Conservation (phyloP, 2,113 vertebrate species). For the Oncorhynchus tshawytscha region DNA sequence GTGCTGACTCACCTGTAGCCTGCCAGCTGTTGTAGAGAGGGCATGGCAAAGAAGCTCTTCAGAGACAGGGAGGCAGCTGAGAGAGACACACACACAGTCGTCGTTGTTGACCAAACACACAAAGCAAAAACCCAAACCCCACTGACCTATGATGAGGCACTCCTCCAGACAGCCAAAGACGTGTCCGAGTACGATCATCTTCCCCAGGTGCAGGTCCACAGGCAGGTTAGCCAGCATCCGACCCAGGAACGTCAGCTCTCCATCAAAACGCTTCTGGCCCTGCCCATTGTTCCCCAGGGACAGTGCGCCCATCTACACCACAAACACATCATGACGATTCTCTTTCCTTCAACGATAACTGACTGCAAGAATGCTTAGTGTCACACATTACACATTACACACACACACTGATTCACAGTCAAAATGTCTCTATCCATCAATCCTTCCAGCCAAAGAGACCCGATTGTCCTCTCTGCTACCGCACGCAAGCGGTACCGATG, state of each 20-base stretch:
- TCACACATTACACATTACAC: constrained; percentile 13
- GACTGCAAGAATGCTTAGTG: constrained; percentile 5
- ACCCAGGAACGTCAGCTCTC: constrained; percentile 88
- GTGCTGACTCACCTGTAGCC: constrained; percentile 79
- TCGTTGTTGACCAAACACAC: background rate
- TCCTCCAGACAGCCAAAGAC: constrained; percentile 91
- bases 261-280: constrained; percentile 76
- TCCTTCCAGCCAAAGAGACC: background rate
- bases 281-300: constrained; percentile 58
- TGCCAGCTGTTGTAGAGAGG: constrained; percentile 80
- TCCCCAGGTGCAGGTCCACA: constrained; percentile 83
- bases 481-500: too few species aligned
- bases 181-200: constrained; percentile 89
- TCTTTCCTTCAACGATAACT: background rate
- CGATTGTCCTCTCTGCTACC: too few species aligned
- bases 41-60: constrained; percentile 84
- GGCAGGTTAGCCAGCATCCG: constrained; percentile 85
- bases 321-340: constrained; percentile 1
- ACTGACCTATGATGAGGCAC: constrained; percentile 89
- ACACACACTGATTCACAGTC: background rate
- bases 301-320: constrained; percentile 84
- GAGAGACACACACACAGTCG: background rate
- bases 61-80: constrained; percentile 87
- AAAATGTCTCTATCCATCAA: background rate
- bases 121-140: background rate